Evolutionary conservation across 2,888 invertebrate genomes (phyloP), one percentile per base, ranked within the genome.

Genomic region (Leistus spinibarbis): DNA sequence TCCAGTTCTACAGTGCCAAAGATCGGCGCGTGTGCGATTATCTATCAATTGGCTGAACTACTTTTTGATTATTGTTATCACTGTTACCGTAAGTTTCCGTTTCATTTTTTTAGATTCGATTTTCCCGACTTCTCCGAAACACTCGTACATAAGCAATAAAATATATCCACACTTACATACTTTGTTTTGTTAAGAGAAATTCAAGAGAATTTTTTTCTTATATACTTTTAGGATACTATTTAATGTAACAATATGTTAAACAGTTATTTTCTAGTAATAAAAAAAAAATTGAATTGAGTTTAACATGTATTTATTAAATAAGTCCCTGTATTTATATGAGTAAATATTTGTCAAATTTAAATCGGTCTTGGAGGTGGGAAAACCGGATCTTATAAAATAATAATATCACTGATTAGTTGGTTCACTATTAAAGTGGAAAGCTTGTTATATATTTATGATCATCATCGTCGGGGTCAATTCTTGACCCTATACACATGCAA

Each of bases 21-120:
- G 54, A 19, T 54, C 19, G 66, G 65, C 72, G 72, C 57, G 56
- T 54, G 13, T 54, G 20, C 54, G 17, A 63, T 64, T 65, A n/a
- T 57, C 24, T 17, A 54, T 57, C 40, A 68, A 20, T 60, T 74
- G 23, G 64, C 64, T 16, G 73, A 74, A 54, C 16, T 74, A 53
- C 67, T 74, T 4, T 74, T 74, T 27, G 73, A 74, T 17, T 74
- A 64, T 74, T 74, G 73, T 67, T 67, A 64, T 40, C 66, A 16
- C 10, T n/a, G 20, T 40, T 19, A 53, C 53, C 53, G 40, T 53
- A 66, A 65, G 27, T 13, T 27, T 53, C 1, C 53, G 40, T n/a
- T 53, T 53, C 1, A 20, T 24, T n/a, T 53, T 57, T 57, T 19
- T 57, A 57, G 13, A 2, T n/a, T 3, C n/a, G 19, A 10, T 3